Conservation (phyloP, 35 echinoderm and acorn worm genomes). For the Anneissia japonica region DNA sequence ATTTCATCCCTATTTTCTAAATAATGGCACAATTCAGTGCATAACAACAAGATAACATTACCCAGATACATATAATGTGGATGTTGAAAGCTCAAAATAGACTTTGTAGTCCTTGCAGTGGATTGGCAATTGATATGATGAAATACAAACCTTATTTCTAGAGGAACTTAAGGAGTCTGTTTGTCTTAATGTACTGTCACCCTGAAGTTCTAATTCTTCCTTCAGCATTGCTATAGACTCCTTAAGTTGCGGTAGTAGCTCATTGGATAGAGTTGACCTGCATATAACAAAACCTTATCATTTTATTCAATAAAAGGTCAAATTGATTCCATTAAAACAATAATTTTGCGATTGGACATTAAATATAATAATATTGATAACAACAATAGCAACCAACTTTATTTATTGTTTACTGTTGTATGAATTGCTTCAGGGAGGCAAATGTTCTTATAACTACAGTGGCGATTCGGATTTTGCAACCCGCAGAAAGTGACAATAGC, state of each 20-base stretch:
- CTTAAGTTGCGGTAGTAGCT: constrained; percentile 49
- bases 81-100: too few species aligned
- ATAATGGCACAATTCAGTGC: too few species aligned
- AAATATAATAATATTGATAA: constrained; percentile 1
- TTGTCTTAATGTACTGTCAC: neutral
- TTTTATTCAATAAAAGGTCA: too few species aligned
- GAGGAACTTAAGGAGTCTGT: neutral
- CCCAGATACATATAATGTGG: too few species aligned
- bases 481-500: too few species aligned
- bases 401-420: neutral
- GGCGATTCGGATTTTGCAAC: too few species aligned
- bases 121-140: neutral
- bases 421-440: neutral
- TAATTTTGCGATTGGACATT: too few species aligned
- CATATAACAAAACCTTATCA: neutral
- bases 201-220: neutral
- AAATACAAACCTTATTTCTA: neutral
- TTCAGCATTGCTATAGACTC: constrained; percentile 32
- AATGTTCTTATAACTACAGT: neutral
- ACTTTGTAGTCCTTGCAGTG: neutral
- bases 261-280: constrained; percentile 47
- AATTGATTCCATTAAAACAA: too few species aligned
- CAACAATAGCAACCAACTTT: neutral
- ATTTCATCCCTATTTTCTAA: too few species aligned
- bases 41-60: too few species aligned